Conservation (phyloP, 2,888 invertebrate species). For the Caenorhabditis sp. region DNA sequence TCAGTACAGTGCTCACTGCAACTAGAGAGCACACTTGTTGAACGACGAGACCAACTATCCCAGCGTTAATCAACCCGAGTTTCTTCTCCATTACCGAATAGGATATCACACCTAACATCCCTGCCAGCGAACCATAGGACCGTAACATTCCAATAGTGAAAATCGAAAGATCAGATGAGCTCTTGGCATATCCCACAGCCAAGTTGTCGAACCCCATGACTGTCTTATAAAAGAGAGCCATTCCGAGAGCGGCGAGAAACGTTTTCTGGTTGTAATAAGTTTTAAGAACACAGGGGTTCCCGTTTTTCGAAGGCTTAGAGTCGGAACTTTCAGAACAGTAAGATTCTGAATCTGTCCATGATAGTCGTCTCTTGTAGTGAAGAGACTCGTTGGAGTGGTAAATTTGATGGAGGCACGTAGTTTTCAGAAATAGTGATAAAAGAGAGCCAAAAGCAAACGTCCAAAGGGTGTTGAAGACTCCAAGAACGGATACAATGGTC, state of each 20-base stretch:
- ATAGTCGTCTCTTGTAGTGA: slow-evolving; percentile 10
- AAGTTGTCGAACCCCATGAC: slow-evolving; percentile 78
- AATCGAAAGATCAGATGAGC: slow-evolving; percentile 21
- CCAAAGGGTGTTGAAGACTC: slow-evolving; percentile 11
- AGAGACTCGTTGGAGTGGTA: slow-evolving; percentile 18
- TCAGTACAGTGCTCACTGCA: slow-evolving; percentile 75
- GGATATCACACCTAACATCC: slow-evolving; percentile 74
- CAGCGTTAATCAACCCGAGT: slow-evolving; percentile 74
- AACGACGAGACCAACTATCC: slow-evolving; percentile 75
- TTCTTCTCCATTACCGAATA: slow-evolving; percentile 74
- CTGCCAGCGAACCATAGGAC: slow-evolving; percentile 67
- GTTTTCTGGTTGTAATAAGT: slow-evolving; percentile 67
- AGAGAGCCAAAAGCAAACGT: slow-evolving; percentile 1
- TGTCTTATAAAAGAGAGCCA: slow-evolving; percentile 79
- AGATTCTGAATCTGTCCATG: background rate
- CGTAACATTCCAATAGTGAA: slow-evolving; percentile 28
- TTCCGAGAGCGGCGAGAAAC: slow-evolving; percentile 76
- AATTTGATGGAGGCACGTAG: background rate
- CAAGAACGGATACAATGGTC: slow-evolving; percentile 34
- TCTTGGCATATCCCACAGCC: slow-evolving; percentile 66
- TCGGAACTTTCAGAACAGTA: background rate
- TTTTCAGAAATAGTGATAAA: background rate
- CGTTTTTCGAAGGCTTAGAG: background rate
- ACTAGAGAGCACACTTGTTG: slow-evolving; percentile 76
- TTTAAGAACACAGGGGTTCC: slow-evolving; percentile 19